A percentile compares a stretch with the other conserved stretches of the same genome.
phyloP scores from a whole-genome alignment of 2,888 invertebrate species.

The Pharmacophagus antenor region DNA sequence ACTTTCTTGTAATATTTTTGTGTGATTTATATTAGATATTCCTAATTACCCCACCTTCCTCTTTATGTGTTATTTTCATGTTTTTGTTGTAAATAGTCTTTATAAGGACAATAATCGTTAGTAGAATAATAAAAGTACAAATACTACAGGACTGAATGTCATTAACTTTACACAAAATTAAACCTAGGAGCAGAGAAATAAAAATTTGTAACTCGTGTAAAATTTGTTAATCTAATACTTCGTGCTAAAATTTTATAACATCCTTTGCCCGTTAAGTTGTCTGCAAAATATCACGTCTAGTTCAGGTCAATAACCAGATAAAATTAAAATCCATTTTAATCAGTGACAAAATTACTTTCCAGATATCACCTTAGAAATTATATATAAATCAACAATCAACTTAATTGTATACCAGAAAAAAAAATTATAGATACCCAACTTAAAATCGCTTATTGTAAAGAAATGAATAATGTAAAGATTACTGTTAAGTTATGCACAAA shows the following conservation, averaged over 20 bases:
- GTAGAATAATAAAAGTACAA: background rate
- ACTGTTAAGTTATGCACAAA: no score
- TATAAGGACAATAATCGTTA: background rate
- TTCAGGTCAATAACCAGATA: background rate
- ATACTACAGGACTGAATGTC: background rate
- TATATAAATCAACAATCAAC: no score
- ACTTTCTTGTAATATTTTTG: no score
- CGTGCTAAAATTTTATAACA: background rate
- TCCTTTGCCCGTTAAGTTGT: background rate
- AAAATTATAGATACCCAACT: no score
- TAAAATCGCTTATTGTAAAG: no score
- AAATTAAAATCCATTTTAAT: no score
- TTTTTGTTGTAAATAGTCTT: no score
- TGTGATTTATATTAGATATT: no score
- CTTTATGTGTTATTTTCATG: no score
- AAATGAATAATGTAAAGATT: background rate
- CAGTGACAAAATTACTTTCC: no score
- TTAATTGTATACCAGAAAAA: no score
- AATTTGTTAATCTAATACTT: background rate
- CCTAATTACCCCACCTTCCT: no score
- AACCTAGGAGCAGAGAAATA: background rate
- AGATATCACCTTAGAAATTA: background rate
- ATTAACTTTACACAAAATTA: background rate
- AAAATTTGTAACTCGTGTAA: background rate
- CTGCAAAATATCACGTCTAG: background rate